These are phyloP conservation scores for Ondatra zibethicus DNA, from an alignment of 2,113 vertebrate genomes.

Conservation along the genomic window DNA sequence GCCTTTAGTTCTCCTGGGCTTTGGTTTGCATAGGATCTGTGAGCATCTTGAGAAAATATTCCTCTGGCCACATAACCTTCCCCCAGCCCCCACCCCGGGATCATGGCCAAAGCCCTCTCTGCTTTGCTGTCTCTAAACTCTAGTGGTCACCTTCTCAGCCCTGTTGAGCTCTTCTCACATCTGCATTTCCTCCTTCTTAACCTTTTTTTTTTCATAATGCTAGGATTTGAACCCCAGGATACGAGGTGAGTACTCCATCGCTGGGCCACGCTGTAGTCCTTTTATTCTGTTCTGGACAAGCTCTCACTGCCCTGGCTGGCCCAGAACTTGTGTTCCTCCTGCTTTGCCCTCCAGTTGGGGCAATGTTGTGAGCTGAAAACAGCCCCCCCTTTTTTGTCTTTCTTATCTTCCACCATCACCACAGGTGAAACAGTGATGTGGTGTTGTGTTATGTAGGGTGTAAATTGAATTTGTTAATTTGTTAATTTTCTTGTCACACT, in stretches of 20 bases:
- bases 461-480: background rate
- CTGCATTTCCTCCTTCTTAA: background rate
- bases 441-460: background rate
- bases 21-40: background rate
- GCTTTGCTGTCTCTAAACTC: background rate
- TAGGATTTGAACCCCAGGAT: background rate
- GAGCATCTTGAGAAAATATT: background rate
- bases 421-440: background rate
- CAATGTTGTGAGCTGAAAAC: background rate
- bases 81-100: background rate
- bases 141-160: background rate
- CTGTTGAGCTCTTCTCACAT: background rate
- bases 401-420: background rate
- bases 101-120: background rate
- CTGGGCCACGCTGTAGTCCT: background rate
- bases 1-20: background rate
- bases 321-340: background rate
- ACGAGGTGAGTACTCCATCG: background rate
- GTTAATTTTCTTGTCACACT: background rate
- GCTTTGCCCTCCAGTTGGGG: background rate
- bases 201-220: background rate
- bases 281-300: background rate
- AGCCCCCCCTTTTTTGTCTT: background rate
- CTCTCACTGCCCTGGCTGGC: background rate
- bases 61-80: too few species aligned